Evolutionary conservation across 2,797 vertebrate genomes (phyloP), one percentile per base, ranked within the genome.

Genomic region (Microctenopoma lineatum): DNA sequence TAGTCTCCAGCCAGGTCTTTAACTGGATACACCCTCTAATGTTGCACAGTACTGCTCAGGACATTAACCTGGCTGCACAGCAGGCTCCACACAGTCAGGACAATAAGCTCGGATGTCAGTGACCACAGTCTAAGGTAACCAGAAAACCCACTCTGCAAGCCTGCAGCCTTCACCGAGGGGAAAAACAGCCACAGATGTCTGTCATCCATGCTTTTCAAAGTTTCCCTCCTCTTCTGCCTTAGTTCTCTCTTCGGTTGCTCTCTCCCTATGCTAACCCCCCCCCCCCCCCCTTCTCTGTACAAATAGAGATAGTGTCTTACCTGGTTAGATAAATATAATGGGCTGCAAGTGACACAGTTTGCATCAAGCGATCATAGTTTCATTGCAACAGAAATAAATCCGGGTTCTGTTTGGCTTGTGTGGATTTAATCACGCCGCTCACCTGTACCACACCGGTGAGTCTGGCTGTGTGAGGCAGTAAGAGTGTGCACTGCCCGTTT

Each of bases 11-110:
- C 72, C 65, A 66, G 82, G 75, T 67, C 73, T 83, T 85, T 80
- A 90, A 91, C 84, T 85, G 80, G 89, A 93, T 87, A 86, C 84
- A 86, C 60, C 55, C 38, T 89, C 90, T 92, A 83, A 83, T 70
- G 83, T 94, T 93, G 87, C 92, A 75, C 58, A 63, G 68, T 60
- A 59, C 67, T 75, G 60, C 66, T 81, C 55, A 75, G 81, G 84
- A 86, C 76, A 62, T 75, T 77, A 82, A 88, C 78, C 75, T 70
- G 76, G 75, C 65, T 63, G 29, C 77, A 71, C 78, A 77, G 80
- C 70, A 34, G 57, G 75, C 59, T 73, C 67, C 72, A 59, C 42
- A 29, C 80, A 66, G 70, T 41, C 77, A 69, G 75, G 81, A 91
- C 89, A 89, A 88, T 80, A 63, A 79, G 64, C 74, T 84, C 69